Percentiles rank a stretch among this genome's conserved stretches.
Conservation (phyloP, 2,888 invertebrate genomes). For the Elaeidobius kamerunicus region DNA sequence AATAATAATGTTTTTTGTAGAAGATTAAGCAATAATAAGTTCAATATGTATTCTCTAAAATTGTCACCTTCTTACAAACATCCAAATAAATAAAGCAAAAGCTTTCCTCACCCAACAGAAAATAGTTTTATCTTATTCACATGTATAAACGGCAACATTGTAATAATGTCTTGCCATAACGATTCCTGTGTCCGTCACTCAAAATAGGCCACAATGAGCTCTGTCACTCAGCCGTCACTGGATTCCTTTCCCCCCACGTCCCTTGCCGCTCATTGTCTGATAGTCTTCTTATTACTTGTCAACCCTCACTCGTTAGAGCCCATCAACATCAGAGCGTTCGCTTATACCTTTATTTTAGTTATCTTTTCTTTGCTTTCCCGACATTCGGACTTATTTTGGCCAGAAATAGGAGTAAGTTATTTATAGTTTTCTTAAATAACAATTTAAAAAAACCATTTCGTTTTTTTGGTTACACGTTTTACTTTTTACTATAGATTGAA, state of each 20-base stretch:
- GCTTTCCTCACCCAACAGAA: too few relatives aligned
- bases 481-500: too few relatives aligned
- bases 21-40: too few relatives aligned
- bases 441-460: too few relatives aligned
- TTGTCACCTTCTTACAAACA: too few relatives aligned
- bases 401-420: constrained; percentile 2
- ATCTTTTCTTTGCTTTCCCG: constrained; percentile 13
- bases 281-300: constrained; percentile 43
- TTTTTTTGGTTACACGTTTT: too few relatives aligned
- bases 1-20: too few relatives aligned
- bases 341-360: constrained; percentile 40
- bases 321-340: constrained; percentile 41
- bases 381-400: constrained; percentile 9
- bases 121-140: too few relatives aligned
- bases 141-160: constrained; percentile 22
- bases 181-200: constrained; percentile 48
- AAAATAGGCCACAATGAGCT: constrained; percentile 44
- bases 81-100: neutral
- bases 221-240: constrained; percentile 46
- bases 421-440: too few relatives aligned
- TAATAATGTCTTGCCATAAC: constrained; percentile 37
- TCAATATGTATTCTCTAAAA: too few relatives aligned
- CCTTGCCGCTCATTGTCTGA: constrained; percentile 36
- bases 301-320: constrained; percentile 35
- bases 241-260: constrained; percentile 34